Evolutionary conservation across 2,113 vertebrate genomes (phyloP).

Genomic region (Neomonachus schauinslandi): DNA sequence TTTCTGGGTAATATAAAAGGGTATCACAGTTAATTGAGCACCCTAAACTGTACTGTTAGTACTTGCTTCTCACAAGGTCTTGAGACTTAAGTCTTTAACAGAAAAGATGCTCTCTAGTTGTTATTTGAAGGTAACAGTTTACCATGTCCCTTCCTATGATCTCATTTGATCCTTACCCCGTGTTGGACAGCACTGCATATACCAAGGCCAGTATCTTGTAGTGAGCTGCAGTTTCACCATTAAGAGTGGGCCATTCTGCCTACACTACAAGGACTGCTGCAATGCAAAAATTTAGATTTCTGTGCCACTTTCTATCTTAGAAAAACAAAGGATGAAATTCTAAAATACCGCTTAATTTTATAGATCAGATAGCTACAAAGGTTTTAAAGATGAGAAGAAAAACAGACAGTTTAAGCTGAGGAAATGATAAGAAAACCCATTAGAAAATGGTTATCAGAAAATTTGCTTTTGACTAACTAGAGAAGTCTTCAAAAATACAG

Average conservation of each 20-base stretch:
- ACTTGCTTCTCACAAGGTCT: neutral
- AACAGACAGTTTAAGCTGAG: slow-evolving; percentile 5
- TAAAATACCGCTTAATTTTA: slow-evolving; percentile 20
- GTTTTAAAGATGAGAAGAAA: neutral
- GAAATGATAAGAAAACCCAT: neutral
- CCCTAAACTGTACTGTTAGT: neutral
- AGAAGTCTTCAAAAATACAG: slow-evolving; percentile 35
- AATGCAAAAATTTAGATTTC: neutral
- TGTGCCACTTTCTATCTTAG: neutral
- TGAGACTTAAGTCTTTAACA: neutral
- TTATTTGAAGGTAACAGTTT: neutral
- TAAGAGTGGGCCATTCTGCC: neutral
- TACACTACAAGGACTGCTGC: neutral
- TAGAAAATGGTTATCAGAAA: slow-evolving; percentile 7
- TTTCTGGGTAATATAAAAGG: neutral
- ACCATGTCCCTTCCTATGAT: neutral
- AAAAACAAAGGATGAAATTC: slow-evolving; percentile 2
- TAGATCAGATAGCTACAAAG: neutral
- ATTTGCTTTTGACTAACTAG: neutral
- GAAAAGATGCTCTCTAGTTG: neutral
- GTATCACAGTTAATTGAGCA: neutral
- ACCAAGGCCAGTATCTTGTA: neutral
- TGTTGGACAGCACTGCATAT: neutral
- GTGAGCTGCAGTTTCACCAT: neutral
- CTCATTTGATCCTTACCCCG: neutral